phyloP scores from a whole-genome alignment of 2,888 invertebrate species.

The Drosophila koepferae region DNA sequence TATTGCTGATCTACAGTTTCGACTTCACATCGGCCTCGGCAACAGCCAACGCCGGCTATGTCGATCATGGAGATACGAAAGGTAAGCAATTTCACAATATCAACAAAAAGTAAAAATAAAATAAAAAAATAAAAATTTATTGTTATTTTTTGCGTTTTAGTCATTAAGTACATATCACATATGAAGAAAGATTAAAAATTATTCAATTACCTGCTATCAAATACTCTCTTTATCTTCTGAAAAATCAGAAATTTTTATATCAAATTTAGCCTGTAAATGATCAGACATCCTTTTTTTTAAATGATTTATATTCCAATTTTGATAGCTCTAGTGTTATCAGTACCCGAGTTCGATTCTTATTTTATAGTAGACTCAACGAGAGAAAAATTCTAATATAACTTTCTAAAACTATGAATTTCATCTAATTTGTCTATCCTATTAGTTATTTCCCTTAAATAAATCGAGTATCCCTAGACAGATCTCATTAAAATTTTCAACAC shows the following conservation, averaged over 20 bases:
- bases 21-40: slow-evolving; percentile 58
- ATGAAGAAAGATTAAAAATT: background rate
- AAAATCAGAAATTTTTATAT: background rate
- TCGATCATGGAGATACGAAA: slow-evolving; percentile 84
- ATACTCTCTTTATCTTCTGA: slow-evolving; percentile 21
- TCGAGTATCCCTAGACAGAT: background rate
- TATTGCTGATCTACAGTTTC: slow-evolving; percentile 63
- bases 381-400: background rate
- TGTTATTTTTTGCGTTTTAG: slow-evolving; percentile 32
- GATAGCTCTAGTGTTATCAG: background rate
- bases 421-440: background rate
- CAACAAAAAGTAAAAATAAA: slow-evolving; percentile 14
- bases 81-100: slow-evolving; percentile 77
- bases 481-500: background rate
- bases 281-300: background rate
- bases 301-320: slow-evolving; percentile 1
- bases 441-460: background rate
- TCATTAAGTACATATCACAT: slow-evolving; percentile 6
- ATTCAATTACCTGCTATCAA: background rate
- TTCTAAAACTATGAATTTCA: background rate
- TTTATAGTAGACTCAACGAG: background rate
- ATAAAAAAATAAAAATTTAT: slow-evolving; percentile 1
- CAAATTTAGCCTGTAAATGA: background rate
- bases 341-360: slow-evolving; percentile 6
- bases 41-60: slow-evolving; percentile 82